phyloP scores from a whole-genome alignment of 2,113 vertebrate genomes.

The Strigops habroptila region DNA sequence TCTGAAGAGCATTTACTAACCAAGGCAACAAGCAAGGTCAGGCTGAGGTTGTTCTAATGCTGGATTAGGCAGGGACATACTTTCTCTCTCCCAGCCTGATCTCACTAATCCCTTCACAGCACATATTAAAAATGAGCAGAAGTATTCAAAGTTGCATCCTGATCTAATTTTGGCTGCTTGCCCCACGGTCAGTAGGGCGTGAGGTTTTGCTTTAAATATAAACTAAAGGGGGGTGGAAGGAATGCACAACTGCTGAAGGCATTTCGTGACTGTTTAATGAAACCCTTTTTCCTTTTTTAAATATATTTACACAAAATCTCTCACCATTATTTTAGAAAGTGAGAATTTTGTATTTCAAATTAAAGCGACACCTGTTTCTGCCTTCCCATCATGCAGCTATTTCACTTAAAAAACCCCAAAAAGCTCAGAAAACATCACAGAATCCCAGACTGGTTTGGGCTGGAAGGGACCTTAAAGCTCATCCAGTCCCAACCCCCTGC shows the following conservation, averaged over 20 bases:
- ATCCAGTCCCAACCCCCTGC: not conserved
- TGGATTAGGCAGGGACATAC: not conserved
- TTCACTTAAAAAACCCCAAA: not conserved
- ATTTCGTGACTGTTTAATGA: not conserved
- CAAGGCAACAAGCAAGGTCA: not conserved
- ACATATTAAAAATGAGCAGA: not conserved
- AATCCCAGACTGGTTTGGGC: not conserved
- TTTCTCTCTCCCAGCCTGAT: not conserved
- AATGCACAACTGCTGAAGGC: not conserved
- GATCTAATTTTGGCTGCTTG: not conserved
- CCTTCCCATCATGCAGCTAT: not conserved
- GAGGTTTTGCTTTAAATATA: not conserved
- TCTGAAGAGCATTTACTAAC: not conserved
- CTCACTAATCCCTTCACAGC: not conserved
- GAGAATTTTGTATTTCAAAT: not conserved
- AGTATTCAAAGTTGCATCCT: not conserved
- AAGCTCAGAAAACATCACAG: not conserved
- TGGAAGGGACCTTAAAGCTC: not conserved
- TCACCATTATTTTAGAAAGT: not conserved
- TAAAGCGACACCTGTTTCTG: not conserved
- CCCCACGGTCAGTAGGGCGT: not conserved
- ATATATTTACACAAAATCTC: not conserved
- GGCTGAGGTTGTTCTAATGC: not conserved
- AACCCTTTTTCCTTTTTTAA: not conserved
- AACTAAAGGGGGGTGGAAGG: not conserved